Base-by-base conservation (phyloP, 2,888 invertebrate species). In the Lithophane semibrunnea region DNA sequence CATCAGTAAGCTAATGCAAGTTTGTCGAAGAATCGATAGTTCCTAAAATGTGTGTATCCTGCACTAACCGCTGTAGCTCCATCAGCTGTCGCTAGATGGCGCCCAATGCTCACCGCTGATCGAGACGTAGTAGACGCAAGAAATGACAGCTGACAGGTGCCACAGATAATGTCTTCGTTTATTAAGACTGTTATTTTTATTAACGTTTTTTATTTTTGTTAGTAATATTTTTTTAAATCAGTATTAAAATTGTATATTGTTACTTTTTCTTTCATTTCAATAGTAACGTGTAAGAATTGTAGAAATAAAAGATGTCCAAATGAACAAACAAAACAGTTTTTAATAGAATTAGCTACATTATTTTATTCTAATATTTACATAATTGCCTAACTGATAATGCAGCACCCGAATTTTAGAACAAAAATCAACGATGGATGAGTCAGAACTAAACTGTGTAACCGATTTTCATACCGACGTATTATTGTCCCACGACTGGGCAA, bases 291-390 rank as follows among this genome's bases (percentile, higher is more conserved):
- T 2, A 52, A 37, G 1, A 12, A 9, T 2, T 12, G 58, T 58
- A 7, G 24, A 58, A 79, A 66, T 54, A 66, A 65, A 69, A 79
- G 0, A 60, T 12, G 9, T n/a, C 0, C 0, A 1, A n/a, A 71
- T 24, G 24, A 73, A 60, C 29, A 4, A 44, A 65, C 73, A 65
- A 8, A 78, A 72, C 12, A 61, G 47, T 81, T 74, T 74, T n/a
- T 81, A 4, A n/a, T n/a, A 49, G 66, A 12, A 21, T 52, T 21
- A 52, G 37, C 37, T 37, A 37, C 9, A 52, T 3, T 52, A 52
- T 21, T 37, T 37, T 80, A 75, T 75, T 49, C 66, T 82, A 79
- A 29, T 79, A 82, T 82, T 66, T 79, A 79, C 79, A 79, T 56
- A 66, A 49, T 75, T 56, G 12, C 9, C 79, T 67, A 63, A 66